Base-by-base conservation (phyloP, 2,113 vertebrate species). In the Chlamydotis undulata region DNA sequence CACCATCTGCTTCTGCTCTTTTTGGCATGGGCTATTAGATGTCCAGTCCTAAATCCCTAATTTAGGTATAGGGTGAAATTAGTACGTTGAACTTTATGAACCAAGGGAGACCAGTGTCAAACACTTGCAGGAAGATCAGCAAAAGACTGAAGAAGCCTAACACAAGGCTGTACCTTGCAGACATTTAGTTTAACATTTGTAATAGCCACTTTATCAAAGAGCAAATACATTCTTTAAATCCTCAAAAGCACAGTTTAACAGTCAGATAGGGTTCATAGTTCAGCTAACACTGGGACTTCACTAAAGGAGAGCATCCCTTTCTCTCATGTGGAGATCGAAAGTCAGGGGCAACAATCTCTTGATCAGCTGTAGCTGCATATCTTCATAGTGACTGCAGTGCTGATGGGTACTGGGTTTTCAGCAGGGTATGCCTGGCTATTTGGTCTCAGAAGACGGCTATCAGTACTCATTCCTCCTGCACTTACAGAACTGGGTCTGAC, bases 1-100 rank as follows among this genome's bases (percentile, higher is more conserved):
- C 87, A 90, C 71, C 94, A 96, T 82, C 91, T 94, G 89, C 75
- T 90, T 73, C 76, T 70, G 79, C 39, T 57, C 80, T 61, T 37
- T 69, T 41, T 60, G 75, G 33, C 4, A 49, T 14, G 9, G 35
- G 19, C 56, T 69, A 33, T n/a, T 31, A 31, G 29, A 68, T 56
- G 10, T 49, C 86, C 45, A 63, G 29, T 37, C 23, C 25, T 14
- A 63, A 43, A 9, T 79, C 68, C 19, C 8, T 59, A n/a, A 47
- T 53, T 80, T 60, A 49, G 23, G 37, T 21, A 47, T 19, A 68
- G 22, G 18, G 33, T 45, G 33, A 91, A 81, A 81, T 49, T 24
- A 56, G 12, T 28, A 74, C 17, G 26, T 10, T 65, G 29, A 83
- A 53, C 13, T 74, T 81, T 57, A 52, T 16, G 41, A 89, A 57